Percentiles rank a stretch among this genome's conserved stretches.
phyloP scores from a whole-genome alignment of 2,113 vertebrate genomes.

The Equus przewalskii region DNA sequence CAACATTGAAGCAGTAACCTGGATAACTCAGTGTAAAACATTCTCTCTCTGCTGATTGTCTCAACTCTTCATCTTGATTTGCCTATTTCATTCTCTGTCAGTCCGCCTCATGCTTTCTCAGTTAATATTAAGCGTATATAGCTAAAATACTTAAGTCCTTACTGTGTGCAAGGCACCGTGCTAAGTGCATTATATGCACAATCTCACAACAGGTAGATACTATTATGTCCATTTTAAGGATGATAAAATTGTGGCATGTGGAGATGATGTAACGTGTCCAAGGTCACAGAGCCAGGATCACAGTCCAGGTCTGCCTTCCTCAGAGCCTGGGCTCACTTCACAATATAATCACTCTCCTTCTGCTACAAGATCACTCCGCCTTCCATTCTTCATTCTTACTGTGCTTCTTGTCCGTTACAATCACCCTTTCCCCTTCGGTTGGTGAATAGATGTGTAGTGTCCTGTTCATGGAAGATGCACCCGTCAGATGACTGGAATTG shows the following conservation, averaged over 20 bases:
- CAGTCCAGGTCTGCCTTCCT: too few species aligned
- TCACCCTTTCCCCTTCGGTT: not conserved
- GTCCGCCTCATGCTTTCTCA: not conserved
- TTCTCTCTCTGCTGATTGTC: not conserved
- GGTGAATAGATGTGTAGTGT: not conserved
- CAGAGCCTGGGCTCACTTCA: not conserved
- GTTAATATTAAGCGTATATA: not conserved
- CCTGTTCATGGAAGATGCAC: rapidly evolving
- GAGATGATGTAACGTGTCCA: not conserved
- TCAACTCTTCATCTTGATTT: not conserved
- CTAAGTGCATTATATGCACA: not conserved
- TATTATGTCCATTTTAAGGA: not conserved
- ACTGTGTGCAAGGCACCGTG: too few species aligned
- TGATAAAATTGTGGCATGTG: rapidly evolving
- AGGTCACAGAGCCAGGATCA: not conserved
- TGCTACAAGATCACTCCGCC: not conserved
- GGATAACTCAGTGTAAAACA: not conserved
- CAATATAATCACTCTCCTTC: too few species aligned
- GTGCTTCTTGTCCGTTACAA: not conserved
- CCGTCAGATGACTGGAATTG: not conserved
- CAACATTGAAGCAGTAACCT: not conserved
- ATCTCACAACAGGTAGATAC: not conserved
- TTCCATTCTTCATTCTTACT: too few species aligned
- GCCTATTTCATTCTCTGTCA: not conserved
- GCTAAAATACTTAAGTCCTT: not conserved